Base-by-base conservation (phyloP, 2,797 vertebrate species). In the Xiphorhynchus erythropygius region DNA sequence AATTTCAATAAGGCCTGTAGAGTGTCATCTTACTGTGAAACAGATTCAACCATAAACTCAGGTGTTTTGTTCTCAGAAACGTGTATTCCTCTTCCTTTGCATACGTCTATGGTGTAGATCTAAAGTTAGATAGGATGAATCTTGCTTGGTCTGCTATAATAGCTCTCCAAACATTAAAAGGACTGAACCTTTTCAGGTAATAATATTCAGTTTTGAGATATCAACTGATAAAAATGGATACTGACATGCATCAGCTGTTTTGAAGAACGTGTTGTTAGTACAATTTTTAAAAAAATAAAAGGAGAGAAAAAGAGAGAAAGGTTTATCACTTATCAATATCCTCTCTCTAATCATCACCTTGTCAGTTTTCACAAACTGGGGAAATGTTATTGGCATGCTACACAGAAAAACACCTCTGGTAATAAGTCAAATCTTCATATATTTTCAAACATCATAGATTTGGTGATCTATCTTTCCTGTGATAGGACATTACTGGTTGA, bases 281-380 rank as follows among this genome's bases (percentile, higher is more conserved):
- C 1, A 47, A n/a, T 16, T 11, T 23, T 62, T 32, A 7, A 73
- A 15, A 46, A 39, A 17, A 2, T 19, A 19, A 39, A 28, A 23
- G 14, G 27, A 17, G 5, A 10, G 2, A 5, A 13, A 17, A 10
- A 14, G 25, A 50, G 5, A 28, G 1, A 70, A 35, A 64, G 2
- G 23, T 4, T 2, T 0, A 50, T 50, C 11, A 28, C 11, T 76
- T 73, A 56, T 62, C 62, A 47, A 21, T 37, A 84, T 11, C 3
- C 7, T 52, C 12, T 65, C 47, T 78, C 56, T 30, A 87, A 59
- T 53, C 39, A 73, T 41, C 33, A 68, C 5, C 6, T n/a, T 42
- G 53, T 44, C 69, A 71, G 23, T 68, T 85, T 74, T 64, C 13
- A n/a, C 2, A 2, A 37, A 57, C 9, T 25, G 24, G 13, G 16